Base-by-base conservation (phyloP, 1,140 invertebrate species). In the Tetragnatha versicolor region DNA sequence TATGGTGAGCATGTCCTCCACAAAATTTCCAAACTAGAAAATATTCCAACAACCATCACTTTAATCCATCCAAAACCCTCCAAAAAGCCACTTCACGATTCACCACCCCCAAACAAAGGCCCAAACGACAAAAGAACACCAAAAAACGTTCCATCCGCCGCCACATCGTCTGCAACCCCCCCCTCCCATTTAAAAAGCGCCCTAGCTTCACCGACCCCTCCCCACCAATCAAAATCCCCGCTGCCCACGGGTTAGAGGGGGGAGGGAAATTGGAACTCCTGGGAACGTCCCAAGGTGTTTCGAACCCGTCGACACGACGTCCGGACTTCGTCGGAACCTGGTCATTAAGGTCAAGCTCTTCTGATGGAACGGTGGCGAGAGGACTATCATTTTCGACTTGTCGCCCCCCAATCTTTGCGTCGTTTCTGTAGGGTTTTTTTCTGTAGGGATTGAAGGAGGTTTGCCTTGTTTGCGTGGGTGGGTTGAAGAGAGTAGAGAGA, bases 361-460 rank as follows among this genome's bases (percentile, higher is more conserved):
- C 60, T 53, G 61, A 77, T 29, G 17, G 55, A 31, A 25, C 66
- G 49, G n/a, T 27, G 22, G 20, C 20, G 14, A 17, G 47, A n/a
- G 42, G 39, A 77, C 73, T 77, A 77, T 77, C 73, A 77, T 77
- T 66, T 77, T 66, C 73, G 73, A 77, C 73, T 77, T 77, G 73
- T 77, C 73, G 73, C 73, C 61, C 27, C n/a, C 27, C 20, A 17
- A 47, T 12, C 20, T 12, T 20, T 47, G 42, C 20, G 12, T 47
- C 20, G 12, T 12, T 47, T 47, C 12, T 47, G 42, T 12, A 47
- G 42, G 42, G 42, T 47, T 12, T 17, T 47, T 47, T 47, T 47
- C 12, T 12, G 12, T 20, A 20, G 20, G 42, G 42, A 1, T 47
- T 47, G 42, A 47, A 20, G 12, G 42, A 17, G 20, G 42, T 47